These are phyloP conservation scores for Pangasius macronema DNA, from an alignment of 2,797 vertebrate genomes.

Conservation along the genomic window DNA sequence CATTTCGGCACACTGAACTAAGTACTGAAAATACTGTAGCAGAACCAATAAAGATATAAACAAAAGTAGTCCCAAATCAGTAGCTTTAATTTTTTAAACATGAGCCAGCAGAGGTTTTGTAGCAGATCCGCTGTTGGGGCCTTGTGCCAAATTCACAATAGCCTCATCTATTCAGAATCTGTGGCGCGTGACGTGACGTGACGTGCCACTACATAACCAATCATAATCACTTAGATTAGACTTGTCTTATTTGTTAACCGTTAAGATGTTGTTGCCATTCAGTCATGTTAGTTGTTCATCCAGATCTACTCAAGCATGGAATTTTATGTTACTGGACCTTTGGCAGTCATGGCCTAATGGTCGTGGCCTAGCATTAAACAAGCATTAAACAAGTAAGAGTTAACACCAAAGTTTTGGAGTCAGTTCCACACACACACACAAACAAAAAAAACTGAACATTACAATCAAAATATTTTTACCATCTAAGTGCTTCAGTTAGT, in stretches of 20 bases:
- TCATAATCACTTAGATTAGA: not conserved
- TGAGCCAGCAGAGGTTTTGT: not conserved
- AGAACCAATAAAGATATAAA: not conserved
- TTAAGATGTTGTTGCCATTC: not conserved
- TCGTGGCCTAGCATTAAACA: no score
- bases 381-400: no score
- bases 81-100: not conserved
- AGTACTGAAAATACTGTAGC: not conserved
- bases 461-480: no score
- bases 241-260: not conserved
- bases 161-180: conserved; percentile 5
- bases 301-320: not conserved
- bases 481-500: no score
- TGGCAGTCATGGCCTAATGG: no score
- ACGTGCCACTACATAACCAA: not conserved
- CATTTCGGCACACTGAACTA: not conserved
- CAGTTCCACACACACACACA: no score
- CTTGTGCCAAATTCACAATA: not conserved
- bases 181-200: not conserved
- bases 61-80: not conserved
- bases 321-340: not conserved
- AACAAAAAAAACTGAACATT: no score
- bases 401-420: no score
- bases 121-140: not conserved
- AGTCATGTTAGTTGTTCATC: not conserved